phyloP scores from a whole-genome alignment of 92 coral and sea anemone species.

The Montipora capitata region DNA sequence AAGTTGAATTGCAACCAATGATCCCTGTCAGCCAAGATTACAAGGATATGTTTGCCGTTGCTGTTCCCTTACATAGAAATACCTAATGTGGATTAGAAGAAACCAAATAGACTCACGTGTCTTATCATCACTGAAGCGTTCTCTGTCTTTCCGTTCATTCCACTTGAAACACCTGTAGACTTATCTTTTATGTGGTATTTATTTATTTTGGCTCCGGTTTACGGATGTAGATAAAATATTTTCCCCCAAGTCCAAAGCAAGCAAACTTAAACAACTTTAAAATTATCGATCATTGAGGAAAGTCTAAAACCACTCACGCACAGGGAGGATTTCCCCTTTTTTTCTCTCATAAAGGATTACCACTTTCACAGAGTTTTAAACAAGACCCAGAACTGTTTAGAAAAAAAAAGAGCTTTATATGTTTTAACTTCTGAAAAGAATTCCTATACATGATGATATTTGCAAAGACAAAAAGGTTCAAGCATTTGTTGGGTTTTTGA shows the following conservation, averaged over 20 bases:
- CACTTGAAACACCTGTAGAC: constrained; percentile 3
- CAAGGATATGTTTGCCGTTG: not conserved
- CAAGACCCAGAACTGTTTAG: not conserved
- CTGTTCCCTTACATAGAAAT: not conserved
- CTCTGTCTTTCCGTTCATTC: not conserved
- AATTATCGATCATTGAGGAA: not conserved
- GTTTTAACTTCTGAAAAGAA: too few species aligned
- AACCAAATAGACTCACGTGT: not conserved
- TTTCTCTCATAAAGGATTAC: constrained; percentile 9
- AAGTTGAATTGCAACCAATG: not conserved
- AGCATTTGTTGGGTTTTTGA: not conserved
- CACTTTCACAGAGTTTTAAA: too few species aligned
- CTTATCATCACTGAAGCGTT: not conserved
- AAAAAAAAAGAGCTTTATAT: too few species aligned
- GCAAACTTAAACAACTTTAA: not conserved
- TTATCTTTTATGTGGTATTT: not conserved
- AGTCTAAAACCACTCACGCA: not conserved
- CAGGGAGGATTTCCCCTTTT: not conserved
- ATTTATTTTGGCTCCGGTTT: constrained; percentile 29
- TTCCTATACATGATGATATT: too few species aligned
- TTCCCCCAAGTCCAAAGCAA: constrained; percentile 4
- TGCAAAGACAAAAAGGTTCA: not conserved
- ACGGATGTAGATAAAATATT: not conserved
- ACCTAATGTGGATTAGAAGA: not conserved
- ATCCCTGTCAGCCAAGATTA: not conserved